phyloP scores from a whole-genome alignment of 2,113 vertebrate species.

The Callipepla californica region DNA sequence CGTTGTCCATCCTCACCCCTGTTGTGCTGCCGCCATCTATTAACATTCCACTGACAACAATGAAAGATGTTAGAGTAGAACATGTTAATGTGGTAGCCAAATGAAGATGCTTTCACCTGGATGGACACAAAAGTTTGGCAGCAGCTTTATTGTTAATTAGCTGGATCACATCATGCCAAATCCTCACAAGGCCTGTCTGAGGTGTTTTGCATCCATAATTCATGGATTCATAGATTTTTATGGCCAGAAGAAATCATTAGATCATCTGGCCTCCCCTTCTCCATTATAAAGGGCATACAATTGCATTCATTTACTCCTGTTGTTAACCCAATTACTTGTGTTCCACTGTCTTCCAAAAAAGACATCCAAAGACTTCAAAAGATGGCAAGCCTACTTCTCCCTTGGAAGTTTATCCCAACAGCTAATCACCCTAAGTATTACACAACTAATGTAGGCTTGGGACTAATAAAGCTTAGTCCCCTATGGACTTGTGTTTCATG shows the following conservation, averaged over 20 bases:
- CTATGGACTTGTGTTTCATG: constrained; percentile 59
- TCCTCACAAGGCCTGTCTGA: background rate
- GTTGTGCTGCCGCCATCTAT: constrained; percentile 63
- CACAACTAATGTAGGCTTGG: constrained; percentile 52
- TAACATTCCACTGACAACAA: constrained; percentile 72
- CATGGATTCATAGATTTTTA: background rate
- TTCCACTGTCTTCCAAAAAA: constrained; percentile 67
- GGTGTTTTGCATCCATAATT: constrained; percentile 17
- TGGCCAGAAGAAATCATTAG: constrained; percentile 45
- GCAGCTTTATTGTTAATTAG: constrained; percentile 10
- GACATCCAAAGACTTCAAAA: constrained; percentile 68
- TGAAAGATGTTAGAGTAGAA: constrained; percentile 49
- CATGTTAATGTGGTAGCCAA: fast-evolving
- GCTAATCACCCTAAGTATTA: constrained; percentile 65
- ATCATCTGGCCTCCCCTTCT: background rate
- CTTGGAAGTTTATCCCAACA: constrained; percentile 62
- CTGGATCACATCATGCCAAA: background rate
- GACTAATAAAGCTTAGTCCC: constrained; percentile 71
- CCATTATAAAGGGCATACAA: constrained; percentile 21
- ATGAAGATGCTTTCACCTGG: constrained; percentile 28
- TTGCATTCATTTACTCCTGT: constrained; percentile 42
- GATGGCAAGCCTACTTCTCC: constrained; percentile 49
- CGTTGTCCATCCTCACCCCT: constrained; percentile 60
- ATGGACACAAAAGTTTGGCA: background rate
- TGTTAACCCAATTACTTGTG: constrained; percentile 66